phyloP scores from a whole-genome alignment of 2,797 vertebrate genomes.

The Chanos chanos region DNA sequence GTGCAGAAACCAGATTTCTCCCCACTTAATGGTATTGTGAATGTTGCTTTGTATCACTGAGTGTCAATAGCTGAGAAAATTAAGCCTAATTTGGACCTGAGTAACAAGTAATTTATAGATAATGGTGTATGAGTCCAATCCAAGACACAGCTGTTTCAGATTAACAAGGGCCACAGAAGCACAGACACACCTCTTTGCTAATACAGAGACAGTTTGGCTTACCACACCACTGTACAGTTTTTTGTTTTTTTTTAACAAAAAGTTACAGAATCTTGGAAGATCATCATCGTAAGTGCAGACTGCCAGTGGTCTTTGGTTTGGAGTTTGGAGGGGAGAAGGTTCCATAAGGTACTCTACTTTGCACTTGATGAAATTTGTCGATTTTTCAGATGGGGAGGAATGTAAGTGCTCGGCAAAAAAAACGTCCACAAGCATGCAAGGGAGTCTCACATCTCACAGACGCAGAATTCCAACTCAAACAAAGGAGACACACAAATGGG shows the following conservation, averaged over 20 bases:
- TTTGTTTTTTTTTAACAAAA: too few relatives aligned
- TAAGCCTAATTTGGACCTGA: not conserved
- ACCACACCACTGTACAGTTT: not conserved
- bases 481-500: not conserved
- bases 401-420: constrained; percentile 12
- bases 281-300: constrained; percentile 8
- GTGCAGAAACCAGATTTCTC: constrained; percentile 4
- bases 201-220: constrained; percentile 17
- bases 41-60: constrained; percentile 19
- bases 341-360: not conserved
- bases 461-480: not conserved
- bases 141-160: constrained; percentile 17
- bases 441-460: constrained; percentile 14
- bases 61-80: constrained; percentile 1
- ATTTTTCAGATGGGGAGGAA: constrained; percentile 8
- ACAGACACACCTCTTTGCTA: constrained; percentile 8
- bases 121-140: constrained; percentile 17
- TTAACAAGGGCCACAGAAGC: constrained; percentile 22
- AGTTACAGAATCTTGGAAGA: too few relatives aligned
- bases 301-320: constrained; percentile 4
- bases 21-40: not conserved
- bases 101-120: constrained; percentile 13
- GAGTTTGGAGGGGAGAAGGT: not conserved
- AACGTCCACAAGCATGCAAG: constrained; percentile 18
- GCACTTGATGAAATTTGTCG: constrained; percentile 13